phyloP scores from a whole-genome alignment of 2,888 invertebrate genomes.

The Catocala nupta region DNA sequence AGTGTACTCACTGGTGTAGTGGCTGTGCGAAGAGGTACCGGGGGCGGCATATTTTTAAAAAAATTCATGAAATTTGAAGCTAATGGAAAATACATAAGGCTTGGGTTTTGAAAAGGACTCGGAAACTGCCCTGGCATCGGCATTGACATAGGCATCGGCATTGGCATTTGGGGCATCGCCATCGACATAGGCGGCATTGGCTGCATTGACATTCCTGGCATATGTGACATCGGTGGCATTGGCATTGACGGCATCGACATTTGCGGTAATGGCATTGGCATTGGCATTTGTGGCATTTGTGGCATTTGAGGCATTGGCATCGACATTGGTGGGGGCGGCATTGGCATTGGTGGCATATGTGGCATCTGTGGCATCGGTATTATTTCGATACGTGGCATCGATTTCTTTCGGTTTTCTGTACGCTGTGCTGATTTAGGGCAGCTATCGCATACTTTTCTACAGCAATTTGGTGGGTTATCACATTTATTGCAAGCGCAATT shows the following conservation, averaged over 20 bases:
- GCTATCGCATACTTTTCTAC: constrained; percentile 48
- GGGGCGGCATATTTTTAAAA: neutral
- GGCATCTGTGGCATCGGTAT: neutral
- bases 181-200: neutral
- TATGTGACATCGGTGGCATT: neutral
- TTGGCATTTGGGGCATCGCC: constrained; percentile 11
- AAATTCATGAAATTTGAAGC: constrained; percentile 5
- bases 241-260: constrained; percentile 8
- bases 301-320: constrained; percentile 2
- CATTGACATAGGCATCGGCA: constrained; percentile 1
- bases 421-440: constrained; percentile 30
- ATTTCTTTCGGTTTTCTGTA: neutral
- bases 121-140: neutral
- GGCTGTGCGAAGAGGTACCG: neutral
- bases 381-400: constrained; percentile 7
- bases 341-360: constrained; percentile 1
- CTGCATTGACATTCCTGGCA: constrained; percentile 1
- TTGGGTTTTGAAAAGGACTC: neutral
- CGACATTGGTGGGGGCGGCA: constrained; percentile 7
- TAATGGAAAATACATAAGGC: constrained; percentile 7
- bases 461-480: constrained; percentile 53
- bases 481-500: constrained; percentile 56
- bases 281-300: neutral
- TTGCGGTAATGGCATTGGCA: constrained; percentile 22
- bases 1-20: neutral